phyloP scores from a whole-genome alignment of 2,113 vertebrate genomes.

The Cepphus grylle region DNA sequence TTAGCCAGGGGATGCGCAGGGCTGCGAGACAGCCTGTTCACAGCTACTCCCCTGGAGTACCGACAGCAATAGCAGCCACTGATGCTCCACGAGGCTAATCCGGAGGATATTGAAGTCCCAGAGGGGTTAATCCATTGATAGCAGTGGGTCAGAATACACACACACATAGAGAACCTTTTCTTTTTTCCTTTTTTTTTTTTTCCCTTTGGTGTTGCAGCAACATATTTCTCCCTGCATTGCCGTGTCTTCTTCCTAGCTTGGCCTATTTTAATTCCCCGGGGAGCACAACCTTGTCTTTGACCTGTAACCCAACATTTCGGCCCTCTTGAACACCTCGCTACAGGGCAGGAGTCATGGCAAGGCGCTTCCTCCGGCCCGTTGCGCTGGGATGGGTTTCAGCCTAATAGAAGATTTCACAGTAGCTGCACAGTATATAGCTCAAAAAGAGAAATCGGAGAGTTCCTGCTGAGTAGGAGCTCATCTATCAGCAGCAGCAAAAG shows the following conservation, averaged over 20 bases:
- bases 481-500: slow-evolving; percentile 40
- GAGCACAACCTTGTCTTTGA: background rate
- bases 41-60: background rate
- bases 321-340: background rate
- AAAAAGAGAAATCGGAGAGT: slow-evolving; percentile 46
- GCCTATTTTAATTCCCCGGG: background rate
- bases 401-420: background rate
- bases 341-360: background rate
- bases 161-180: background rate
- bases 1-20: background rate
- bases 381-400: background rate
- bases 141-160: background rate
- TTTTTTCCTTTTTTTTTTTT: background rate
- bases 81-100: slow-evolving; percentile 6
- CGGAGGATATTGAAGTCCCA: background rate
- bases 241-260: background rate
- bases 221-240: background rate
- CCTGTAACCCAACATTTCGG: background rate
- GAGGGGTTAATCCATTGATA: slow-evolving; percentile 28
- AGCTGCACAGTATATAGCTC: slow-evolving; percentile 19
- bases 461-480: slow-evolving; percentile 43
- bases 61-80: background rate
- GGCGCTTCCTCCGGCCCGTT: background rate
- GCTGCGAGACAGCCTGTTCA: background rate
- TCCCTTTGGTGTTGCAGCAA: background rate